Base-by-base conservation (phyloP, 2,113 vertebrate genomes). In the Solenodon paradoxus region DNA sequence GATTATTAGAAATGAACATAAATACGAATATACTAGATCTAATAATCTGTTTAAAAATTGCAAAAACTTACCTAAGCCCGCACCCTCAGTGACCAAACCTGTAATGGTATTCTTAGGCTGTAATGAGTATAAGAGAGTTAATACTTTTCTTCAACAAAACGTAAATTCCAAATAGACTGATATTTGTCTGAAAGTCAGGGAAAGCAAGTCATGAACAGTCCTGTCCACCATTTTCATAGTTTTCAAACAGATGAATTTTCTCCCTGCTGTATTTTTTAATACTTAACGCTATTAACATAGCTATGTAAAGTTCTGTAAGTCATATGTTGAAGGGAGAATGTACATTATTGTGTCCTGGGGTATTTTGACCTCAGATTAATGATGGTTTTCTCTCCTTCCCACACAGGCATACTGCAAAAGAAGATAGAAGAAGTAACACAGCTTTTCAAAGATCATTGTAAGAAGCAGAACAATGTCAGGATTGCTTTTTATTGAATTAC, bases 401-500 rank as follows among this genome's bases (percentile, higher is more conserved):
- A 72, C 11, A 4, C 80, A 97, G 99, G 98, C 0, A 97, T 99
- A 53, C 98, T 99, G 86, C 99, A 99, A 97, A 99, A 99, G 63
- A 99, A 99, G 92, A 99, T 99, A 49, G 99, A 99, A 96, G 99
- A 99, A 88, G 98, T 99, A 94, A 99, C 99, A 40, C 99, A 99
- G 68, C 92, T 99, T 69, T 99, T 99, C 0, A 99, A 99, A 95
- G 98, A 98, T 69, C 98, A 98, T 22, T 98, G 98, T 83, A 99
- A 99, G 95, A 99, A 99, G 75, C 99, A 99, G 64, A 99, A 99
- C 94, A 98, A 98, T 82, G 98, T 99, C 92, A 98, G 99, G 38
- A 98, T 99, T 85, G 98, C 98, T 0, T 99, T 99, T 97, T 98
- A 98, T 11, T 98, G 92, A 98, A 74, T 19, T 19, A 26, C 0